Base-by-base conservation (phyloP, 2,888 invertebrate species). In the Bembecia ichneumoniformis region DNA sequence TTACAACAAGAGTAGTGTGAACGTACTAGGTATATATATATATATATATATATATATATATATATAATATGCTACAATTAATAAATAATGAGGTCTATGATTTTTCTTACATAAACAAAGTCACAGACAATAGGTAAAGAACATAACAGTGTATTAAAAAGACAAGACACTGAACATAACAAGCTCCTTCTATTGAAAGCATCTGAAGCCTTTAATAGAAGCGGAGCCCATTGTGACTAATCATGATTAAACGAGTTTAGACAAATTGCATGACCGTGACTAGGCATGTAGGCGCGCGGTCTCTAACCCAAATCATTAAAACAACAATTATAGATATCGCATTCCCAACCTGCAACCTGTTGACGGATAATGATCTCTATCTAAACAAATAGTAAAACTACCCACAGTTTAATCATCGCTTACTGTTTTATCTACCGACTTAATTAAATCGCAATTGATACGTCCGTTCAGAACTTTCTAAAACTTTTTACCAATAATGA, bases 231-330 rank as follows among this genome's bases (percentile, higher is more conserved):
- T 87, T 87, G 87, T 86, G 83, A 83, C 84, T 84, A 84, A 87
- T 86, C 87, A 87, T 83, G 86, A 87, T 87, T 81, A 87, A 86
- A 86, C 81, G 87, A 80, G 78, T 82, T 82, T 82, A 84, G 83
- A 86, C 83, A 87, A 87, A 87, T 88, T 88, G 87, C 87, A 81
- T 82, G 81, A 63, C 77, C 87, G 69, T 88, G 87, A 88, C 87
- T 87, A 79, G 77, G 87, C 87, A 88, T 77, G 74, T 77, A 77
- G 72, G 71, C 69, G 69, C 66, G 68, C 68, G 68, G 66, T 68
- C 64, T 64, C 78, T 79, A 78, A 77, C 82, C 80, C 78, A 78
- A 81, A 84, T 82, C 86, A 84, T 87, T 84, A 87, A 78, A 82
- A 83, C 82, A 82, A 86, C 84, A 84, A 87, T 86, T 83, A 86